Percentiles rank a stretch among this genome's conserved stretches.
Conservation (phyloP, 2,888 invertebrate genomes). For the Punctoribates punctum region DNA sequence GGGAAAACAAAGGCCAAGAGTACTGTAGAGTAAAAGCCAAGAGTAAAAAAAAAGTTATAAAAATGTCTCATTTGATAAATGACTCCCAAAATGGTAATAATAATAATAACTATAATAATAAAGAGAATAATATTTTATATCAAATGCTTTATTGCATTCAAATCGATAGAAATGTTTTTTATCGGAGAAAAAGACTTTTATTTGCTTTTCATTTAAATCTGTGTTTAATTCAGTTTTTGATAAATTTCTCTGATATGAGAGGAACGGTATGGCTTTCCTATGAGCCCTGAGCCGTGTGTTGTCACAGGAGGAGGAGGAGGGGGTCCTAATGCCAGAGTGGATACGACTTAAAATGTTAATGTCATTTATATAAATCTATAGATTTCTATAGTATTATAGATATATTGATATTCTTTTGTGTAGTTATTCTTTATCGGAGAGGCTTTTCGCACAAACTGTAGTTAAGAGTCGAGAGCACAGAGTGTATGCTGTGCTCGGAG, state of each 20-base stretch:
- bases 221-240: background rate
- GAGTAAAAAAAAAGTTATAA: constrained; percentile 17
- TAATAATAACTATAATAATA: background rate
- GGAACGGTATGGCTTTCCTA: background rate
- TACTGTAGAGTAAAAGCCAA: background rate
- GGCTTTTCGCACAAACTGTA: background rate
- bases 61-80: constrained; percentile 5
- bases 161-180: background rate
- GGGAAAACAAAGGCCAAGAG: too few relatives aligned
- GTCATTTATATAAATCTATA: background rate
- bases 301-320: background rate
- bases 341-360: constrained; percentile 17
- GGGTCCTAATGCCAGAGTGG: background rate
- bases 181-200: background rate
- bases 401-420: constrained; percentile 23
- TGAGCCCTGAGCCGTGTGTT: background rate
- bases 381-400: too few relatives aligned
- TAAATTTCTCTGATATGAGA: background rate
- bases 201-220: background rate
- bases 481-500: background rate
- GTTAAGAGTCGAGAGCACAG: background rate
- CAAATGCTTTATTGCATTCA: constrained; percentile 14
- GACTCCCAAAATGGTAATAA: constrained; percentile 21
- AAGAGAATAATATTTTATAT: constrained; percentile 7
- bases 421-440: constrained; percentile 8